These are phyloP conservation scores for Eptesicus fuscus DNA, from an alignment of 2,113 vertebrate genomes.

Conservation along the genomic window DNA sequence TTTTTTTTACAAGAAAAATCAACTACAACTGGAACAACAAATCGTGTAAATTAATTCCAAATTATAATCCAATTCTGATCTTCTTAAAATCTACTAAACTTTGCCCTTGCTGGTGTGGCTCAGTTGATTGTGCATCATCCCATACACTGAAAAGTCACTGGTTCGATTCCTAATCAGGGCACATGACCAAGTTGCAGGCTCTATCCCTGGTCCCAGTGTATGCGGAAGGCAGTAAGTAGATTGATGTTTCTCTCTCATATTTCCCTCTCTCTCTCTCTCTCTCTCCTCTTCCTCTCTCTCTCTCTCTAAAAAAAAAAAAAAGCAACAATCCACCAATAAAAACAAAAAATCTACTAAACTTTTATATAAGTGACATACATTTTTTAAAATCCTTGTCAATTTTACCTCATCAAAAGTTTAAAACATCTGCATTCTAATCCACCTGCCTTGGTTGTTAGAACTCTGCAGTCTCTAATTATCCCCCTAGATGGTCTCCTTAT, in stretches of 20 bases:
- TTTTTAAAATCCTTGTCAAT: not conserved
- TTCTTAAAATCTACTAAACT: conserved; percentile 5
- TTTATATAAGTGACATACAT: not conserved
- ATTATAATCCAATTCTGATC: not conserved
- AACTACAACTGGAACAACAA: not conserved
- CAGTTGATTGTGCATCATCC: not conserved
- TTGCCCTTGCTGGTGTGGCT: not conserved
- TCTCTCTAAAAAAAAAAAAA: too few relatives aligned
- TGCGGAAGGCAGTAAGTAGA: not conserved
- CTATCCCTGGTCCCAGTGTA: too few relatives aligned
- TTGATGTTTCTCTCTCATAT: not conserved
- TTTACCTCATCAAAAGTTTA: not conserved
- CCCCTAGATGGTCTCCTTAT: not conserved
- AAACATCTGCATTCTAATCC: not conserved
- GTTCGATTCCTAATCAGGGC: not conserved
- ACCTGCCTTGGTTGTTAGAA: not conserved
- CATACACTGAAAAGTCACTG: not conserved
- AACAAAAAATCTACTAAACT: not conserved
- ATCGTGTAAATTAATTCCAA: not conserved
- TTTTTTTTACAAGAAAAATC: not conserved
- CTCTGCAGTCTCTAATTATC: not conserved
- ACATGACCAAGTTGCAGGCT: not conserved
- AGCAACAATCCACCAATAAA: too few relatives aligned
- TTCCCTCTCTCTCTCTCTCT: not conserved
- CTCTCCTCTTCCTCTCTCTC: too few relatives aligned